phyloP scores from a whole-genome alignment of 2,113 vertebrate genomes.

The Ceratotherium simum region DNA sequence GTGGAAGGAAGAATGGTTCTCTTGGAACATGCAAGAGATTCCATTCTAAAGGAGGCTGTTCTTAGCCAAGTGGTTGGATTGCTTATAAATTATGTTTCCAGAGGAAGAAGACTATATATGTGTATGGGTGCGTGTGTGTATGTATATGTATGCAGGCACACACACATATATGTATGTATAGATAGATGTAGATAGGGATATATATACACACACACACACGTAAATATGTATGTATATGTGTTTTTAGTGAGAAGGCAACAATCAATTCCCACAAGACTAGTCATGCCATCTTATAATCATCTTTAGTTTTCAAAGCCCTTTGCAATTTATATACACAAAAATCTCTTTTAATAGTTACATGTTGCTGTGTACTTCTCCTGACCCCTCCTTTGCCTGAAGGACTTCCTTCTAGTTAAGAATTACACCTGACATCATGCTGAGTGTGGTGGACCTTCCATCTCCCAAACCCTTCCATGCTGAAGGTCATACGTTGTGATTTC shows the following conservation, averaged over 20 bases:
- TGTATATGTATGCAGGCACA: background rate
- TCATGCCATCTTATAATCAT: background rate
- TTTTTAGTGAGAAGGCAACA: background rate
- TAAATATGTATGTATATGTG: background rate
- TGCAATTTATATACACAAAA: background rate
- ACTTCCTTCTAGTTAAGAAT: background rate
- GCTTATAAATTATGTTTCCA: conserved; percentile 30
- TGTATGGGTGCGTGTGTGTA: background rate
- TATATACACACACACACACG: no score
- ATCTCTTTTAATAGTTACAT: background rate
- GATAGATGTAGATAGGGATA: background rate
- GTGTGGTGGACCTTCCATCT: background rate
- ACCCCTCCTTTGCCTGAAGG: background rate
- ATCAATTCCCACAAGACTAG: background rate
- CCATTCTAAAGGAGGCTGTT: background rate
- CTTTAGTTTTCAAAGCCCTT: background rate
- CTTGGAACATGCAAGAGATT: background rate
- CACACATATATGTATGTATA: background rate
- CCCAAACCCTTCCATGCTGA: background rate
- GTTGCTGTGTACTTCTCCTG: background rate
- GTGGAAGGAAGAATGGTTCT: background rate
- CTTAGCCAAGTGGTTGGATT: background rate
- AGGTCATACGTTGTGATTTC: background rate
- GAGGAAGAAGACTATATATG: background rate
- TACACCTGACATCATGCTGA: no score